phyloP scores from a whole-genome alignment of 1,140 invertebrate genomes.

The Calephelis nemesis region DNA sequence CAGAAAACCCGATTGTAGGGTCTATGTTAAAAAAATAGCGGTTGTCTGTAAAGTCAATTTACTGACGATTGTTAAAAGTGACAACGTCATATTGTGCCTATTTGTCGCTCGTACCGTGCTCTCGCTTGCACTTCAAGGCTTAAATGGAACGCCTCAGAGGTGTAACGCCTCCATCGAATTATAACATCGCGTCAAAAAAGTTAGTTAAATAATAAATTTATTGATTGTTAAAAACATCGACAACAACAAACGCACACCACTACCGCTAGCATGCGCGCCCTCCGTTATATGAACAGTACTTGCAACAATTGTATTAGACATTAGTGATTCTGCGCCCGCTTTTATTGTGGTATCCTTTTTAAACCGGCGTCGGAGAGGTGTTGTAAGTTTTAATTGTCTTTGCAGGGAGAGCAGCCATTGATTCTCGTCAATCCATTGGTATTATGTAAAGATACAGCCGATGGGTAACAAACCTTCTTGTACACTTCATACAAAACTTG shows the following conservation, averaged over 20 bases:
- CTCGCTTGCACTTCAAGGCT: no score
- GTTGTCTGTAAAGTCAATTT: no score
- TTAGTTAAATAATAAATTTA: no score
- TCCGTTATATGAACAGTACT: constrained; percentile 57
- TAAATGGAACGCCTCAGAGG: no score
- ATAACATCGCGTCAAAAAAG: no score
- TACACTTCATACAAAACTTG: neutral
- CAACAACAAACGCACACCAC: neutral
- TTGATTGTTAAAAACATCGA: neutral
- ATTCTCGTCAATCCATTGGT: constrained; percentile 15
- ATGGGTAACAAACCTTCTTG: neutral
- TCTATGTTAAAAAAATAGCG: no score
- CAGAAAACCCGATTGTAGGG: no score
- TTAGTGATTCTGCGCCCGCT: constrained; percentile 48
- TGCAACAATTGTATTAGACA: constrained; percentile 69
- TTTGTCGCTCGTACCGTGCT: no score
- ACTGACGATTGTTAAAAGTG: no score
- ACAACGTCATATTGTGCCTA: no score
- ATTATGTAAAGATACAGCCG: constrained; percentile 4
- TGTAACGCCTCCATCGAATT: no score
- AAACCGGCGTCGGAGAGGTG: constrained; percentile 24
- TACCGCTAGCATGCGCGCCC: constrained; percentile 33
- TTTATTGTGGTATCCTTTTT: constrained; percentile 38
- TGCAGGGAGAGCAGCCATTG: constrained; percentile 7
- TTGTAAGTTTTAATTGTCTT: constrained; percentile 18